Evolutionary conservation across 2,888 invertebrate genomes (phyloP), one percentile per base, ranked within the genome.

Genomic region (Stegophylla sp.): DNA sequence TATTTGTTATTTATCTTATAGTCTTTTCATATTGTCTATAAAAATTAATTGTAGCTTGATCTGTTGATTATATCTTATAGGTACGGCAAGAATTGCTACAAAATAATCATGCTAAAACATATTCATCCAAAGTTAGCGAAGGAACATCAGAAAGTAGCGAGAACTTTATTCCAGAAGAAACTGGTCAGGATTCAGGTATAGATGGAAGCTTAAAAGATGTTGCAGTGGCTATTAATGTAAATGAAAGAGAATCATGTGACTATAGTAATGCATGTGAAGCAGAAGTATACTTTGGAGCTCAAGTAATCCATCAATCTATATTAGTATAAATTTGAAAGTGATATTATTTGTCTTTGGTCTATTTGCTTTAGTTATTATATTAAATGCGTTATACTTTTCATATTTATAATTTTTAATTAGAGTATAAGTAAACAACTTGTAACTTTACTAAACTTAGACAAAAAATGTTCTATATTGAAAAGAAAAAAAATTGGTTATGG

Each of bases 171-270:
- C 79, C 51, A 9, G 79, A 79, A 61, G 79, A 79, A 71, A 79
- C 61, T 41, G 79, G 79, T 61, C 79, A 79, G 13, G 79, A 79
- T 79, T 79, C 79, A 26, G 79, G 79, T 34, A 79, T 79, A 69
- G 79, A 79, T 10, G 61, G 79, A 23, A 79, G 79, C 61, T 23
- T 79, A 9, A 71, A 71, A 63, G 79, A 79, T 71, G n/a, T 71
- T 51, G 26, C 67, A 17, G 23, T 26, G n/a, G 41, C 61, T 13
- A 59, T 71, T 23, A 34, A 51, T 34, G 15, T 28, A n/a, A 23
- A 23, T 13, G 61, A 71, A 15, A 61, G 26, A 23, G 48, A 71
- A 51, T 48, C 51, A 23, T 61, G 23, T 61, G 79, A 71, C 7
- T 64, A 53, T 53, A 34, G 69, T 71, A 59, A 79, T 79, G 79